These are phyloP conservation scores for Acipenser transmontanus DNA, from an alignment of 2,797 vertebrate genomes.

Conservation along the genomic window DNA sequence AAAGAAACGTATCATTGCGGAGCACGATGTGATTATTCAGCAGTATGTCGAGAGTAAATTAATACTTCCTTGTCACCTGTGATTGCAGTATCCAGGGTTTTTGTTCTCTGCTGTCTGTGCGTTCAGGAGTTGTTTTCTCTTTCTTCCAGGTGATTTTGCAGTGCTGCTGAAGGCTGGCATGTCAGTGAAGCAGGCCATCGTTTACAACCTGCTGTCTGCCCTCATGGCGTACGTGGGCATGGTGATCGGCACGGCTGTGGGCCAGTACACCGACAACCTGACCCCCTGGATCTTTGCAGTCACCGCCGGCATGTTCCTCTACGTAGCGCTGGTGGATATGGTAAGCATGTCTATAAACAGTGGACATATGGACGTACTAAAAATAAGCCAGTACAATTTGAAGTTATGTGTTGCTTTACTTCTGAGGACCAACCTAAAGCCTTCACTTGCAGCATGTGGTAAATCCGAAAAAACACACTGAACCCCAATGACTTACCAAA, in stretches of 20 bases:
- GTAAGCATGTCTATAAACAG: slow-evolving; percentile 49
- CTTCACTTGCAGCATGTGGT: too few species aligned
- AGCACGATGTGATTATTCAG: too few species aligned
- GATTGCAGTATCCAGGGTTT: slow-evolving; percentile 43
- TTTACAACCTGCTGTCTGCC: slow-evolving; percentile 92
- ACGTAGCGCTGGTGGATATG: slow-evolving; percentile 96
- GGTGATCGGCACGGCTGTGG: slow-evolving; percentile 89
- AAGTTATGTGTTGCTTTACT: too few species aligned
- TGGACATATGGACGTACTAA: too few species aligned
- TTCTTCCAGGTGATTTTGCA: slow-evolving; percentile 84
- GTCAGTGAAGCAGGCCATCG: slow-evolving; percentile 92
- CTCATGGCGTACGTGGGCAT: slow-evolving; percentile 96
- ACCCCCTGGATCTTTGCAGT: slow-evolving; percentile 95
- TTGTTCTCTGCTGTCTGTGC: slow-evolving; percentile 19
- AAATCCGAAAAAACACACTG: too few species aligned
- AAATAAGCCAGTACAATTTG: too few species aligned
- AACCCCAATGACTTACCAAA: too few species aligned
- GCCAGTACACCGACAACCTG: slow-evolving; percentile 88
- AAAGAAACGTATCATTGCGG: too few species aligned
- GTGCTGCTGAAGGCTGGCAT: slow-evolving; percentile 96
- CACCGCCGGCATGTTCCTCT: slow-evolving; percentile 98
- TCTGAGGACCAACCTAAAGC: too few species aligned
- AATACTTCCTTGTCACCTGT: slow-evolving; percentile 25
- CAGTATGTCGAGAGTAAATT: too few species aligned
- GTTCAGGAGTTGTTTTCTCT: slow-evolving; percentile 11